phyloP scores from a whole-genome alignment of 1,140 invertebrate genomes.

The Pseudomyrmex cubaensis region DNA sequence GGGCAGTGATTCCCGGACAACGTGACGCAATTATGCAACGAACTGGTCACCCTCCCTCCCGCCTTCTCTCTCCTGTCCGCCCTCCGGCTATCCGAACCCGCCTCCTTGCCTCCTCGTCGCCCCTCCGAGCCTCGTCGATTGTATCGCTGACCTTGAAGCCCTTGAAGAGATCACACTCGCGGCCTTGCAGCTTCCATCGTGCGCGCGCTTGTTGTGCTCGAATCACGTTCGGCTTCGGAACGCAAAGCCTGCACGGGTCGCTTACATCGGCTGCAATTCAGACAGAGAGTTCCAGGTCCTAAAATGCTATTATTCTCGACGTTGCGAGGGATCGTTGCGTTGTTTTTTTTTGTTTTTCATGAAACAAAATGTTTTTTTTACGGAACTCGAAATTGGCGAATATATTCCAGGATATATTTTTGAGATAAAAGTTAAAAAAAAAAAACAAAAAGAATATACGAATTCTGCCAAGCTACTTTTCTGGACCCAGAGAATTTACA shows the following conservation, averaged over 20 bases:
- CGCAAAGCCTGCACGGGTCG: slow-evolving; percentile 21
- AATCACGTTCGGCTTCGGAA: slow-evolving; percentile 59
- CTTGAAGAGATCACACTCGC: slow-evolving; percentile 58
- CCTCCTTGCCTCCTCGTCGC: background rate
- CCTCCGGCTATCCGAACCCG: background rate
- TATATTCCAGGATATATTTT: background rate
- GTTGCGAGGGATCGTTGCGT: background rate
- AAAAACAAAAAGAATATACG: no score
- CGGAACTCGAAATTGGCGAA: background rate
- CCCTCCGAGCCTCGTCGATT: slow-evolving; percentile 47
- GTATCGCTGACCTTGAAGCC: slow-evolving; percentile 69
- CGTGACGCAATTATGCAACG: slow-evolving; percentile 74
- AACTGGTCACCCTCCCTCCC: slow-evolving; percentile 38
- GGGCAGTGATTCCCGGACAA: slow-evolving; percentile 69
- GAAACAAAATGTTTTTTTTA: background rate
- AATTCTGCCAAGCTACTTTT: no score
- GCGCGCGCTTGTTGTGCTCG: background rate
- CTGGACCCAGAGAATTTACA: no score
- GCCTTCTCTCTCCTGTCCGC: background rate
- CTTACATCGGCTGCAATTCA: slow-evolving; percentile 23
- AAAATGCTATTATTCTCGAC: background rate
- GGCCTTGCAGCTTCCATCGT: slow-evolving; percentile 48
- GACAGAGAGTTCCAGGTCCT: no score
- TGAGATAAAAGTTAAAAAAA: no score
- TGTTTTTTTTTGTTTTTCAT: background rate